A percentile compares a stretch with the other conserved stretches of the same genome.
Evolutionary conservation across 2,888 invertebrate species (phyloP).

Genomic region (Drosophila fungiperda): DNA sequence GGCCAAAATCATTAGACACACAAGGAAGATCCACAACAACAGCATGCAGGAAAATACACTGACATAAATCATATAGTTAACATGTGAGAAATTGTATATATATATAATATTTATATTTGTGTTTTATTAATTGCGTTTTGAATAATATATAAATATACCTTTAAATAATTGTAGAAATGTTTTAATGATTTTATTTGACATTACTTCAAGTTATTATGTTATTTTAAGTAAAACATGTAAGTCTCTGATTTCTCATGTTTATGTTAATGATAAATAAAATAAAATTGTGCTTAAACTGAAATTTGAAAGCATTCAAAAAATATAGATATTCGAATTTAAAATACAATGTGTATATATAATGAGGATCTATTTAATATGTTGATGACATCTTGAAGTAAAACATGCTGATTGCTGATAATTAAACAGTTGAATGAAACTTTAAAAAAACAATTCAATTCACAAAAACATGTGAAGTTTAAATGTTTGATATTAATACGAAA

Average conservation of each 20-base stretch:
- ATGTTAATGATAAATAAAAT: not conserved
- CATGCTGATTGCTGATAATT: not conserved
- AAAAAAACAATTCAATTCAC: not conserved
- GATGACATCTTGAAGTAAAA: not conserved
- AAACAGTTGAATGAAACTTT: not conserved
- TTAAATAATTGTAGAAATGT: not conserved
- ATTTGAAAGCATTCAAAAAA: not conserved
- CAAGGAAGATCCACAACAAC: constrained; percentile 4
- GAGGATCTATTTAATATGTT: not conserved
- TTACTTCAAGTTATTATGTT: not conserved
- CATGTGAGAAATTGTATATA: not conserved
- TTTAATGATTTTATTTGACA: not conserved
- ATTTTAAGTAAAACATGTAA: not conserved
- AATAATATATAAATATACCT: not conserved
- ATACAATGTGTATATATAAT: not conserved
- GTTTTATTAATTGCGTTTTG: not conserved
- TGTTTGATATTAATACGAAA: not conserved
- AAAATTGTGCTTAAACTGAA: not conserved
- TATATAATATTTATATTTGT: not conserved
- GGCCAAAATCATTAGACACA: not conserved
- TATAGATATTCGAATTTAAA: not conserved
- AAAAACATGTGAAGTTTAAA: not conserved
- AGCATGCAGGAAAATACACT: constrained; percentile 13
- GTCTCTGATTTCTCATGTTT: not conserved
- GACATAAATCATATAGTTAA: not conserved